These are phyloP conservation scores for Sebastes umbrosus DNA, from an alignment of 2,797 vertebrate genomes.

Conservation along the genomic window DNA sequence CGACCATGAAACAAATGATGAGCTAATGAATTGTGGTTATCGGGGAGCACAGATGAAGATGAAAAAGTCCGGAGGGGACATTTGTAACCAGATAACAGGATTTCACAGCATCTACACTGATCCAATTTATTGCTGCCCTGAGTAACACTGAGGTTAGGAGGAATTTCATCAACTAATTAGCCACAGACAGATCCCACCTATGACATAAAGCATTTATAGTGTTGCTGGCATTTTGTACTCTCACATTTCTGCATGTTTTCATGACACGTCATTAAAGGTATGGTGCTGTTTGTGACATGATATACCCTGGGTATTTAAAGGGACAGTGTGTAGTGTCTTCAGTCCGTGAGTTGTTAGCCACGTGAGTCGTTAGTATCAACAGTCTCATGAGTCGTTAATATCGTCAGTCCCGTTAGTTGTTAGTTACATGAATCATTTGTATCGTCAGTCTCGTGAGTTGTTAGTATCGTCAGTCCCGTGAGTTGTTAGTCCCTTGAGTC, in stretches of 20 bases:
- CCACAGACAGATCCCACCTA: neutral
- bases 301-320: too few species aligned
- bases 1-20: conserved; percentile 12
- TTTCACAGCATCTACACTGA: conserved; percentile 61
- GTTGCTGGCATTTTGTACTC: neutral
- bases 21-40: conserved; percentile 39
- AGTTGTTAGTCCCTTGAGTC: too few species aligned
- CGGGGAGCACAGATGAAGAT: conserved; percentile 16
- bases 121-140: conserved; percentile 62
- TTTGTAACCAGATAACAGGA: conserved; percentile 65
- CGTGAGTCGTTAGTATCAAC: too few species aligned
- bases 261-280: too few species aligned
- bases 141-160: conserved; percentile 43
- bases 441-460: too few species aligned
- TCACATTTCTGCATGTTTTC: neutral
- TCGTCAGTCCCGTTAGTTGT: too few species aligned
- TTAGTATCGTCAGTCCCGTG: too few species aligned
- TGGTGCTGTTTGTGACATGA: too few species aligned
- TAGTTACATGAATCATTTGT: too few species aligned
- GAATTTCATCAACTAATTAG: conserved; percentile 61
- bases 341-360: too few species aligned
- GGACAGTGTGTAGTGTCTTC: too few species aligned
- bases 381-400: too few species aligned
- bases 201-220: neutral
- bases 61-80: conserved; percentile 48